Conservation (phyloP, 2,113 vertebrate species). For the Aplodontia rufa region DNA sequence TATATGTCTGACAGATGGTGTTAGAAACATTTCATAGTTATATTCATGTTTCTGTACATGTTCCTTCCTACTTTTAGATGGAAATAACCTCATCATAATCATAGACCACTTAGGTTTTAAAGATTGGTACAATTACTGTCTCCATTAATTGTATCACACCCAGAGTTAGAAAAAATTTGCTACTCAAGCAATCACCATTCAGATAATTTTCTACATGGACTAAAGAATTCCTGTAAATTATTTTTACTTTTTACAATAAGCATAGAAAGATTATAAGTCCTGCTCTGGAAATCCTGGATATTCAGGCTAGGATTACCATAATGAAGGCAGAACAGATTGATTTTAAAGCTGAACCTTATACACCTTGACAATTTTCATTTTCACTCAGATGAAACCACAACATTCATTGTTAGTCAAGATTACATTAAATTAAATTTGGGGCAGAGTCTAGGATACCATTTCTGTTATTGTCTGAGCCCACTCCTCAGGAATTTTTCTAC, state of each 20-base stretch:
- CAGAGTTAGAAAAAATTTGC: background rate
- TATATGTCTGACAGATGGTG: background rate
- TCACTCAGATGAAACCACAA: background rate
- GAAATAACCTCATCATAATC: background rate
- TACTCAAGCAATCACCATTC: background rate
- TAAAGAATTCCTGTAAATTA: background rate
- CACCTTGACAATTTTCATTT: background rate
- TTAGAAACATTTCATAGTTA: background rate
- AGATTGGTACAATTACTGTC: no score
- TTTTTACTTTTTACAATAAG: background rate
- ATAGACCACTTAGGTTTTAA: background rate
- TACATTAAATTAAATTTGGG: background rate
- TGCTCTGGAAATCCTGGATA: background rate
- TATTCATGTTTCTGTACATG: background rate
- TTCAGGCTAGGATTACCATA: background rate
- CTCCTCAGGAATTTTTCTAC: background rate
- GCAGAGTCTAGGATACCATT: background rate
- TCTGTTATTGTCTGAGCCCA: background rate
- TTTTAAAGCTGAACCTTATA: no score
- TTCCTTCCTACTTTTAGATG: background rate
- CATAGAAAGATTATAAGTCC: background rate
- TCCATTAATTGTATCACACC: background rate
- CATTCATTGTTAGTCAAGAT: background rate
- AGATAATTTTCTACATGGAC: no score
- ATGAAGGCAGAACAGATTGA: background rate